Evolutionary conservation across 2,113 vertebrate genomes (phyloP).

Genomic region (Cynoglossus semilaevis): DNA sequence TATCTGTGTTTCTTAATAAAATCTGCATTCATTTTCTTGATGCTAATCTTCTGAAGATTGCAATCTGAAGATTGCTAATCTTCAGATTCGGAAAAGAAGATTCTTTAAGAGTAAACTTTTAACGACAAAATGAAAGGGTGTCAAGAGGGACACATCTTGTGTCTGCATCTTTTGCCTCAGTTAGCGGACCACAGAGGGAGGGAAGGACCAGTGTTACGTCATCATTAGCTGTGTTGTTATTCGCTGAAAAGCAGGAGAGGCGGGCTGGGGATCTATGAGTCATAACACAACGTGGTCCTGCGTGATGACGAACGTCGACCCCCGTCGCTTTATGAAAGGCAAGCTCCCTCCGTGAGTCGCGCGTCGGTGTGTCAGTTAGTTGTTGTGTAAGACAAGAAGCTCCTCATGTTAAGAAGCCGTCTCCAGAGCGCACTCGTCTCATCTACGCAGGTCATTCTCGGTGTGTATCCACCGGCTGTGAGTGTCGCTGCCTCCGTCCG

Average conservation of each 20-base stretch:
- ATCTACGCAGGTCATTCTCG: accelerated
- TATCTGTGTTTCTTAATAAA: too few relatives aligned
- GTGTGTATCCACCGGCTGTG: background rate
- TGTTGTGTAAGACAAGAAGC: background rate
- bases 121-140: too few relatives aligned
- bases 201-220: too few relatives aligned
- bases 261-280: slow-evolving; percentile 1
- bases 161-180: too few relatives aligned
- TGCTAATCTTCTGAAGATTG: too few relatives aligned
- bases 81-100: too few relatives aligned
- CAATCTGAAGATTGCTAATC: too few relatives aligned
- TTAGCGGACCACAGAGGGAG: too few relatives aligned
- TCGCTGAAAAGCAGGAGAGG: slow-evolving; percentile 20
- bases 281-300: slow-evolving; percentile 37
- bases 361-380: background rate
- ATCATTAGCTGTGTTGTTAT: slow-evolving; percentile 1
- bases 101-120: too few relatives aligned
- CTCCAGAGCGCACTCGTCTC: background rate
- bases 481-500: background rate
- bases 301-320: slow-evolving; percentile 36
- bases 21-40: too few relatives aligned
- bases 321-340: slow-evolving; percentile 65
- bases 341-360: slow-evolving; percentile 13
- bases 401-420: background rate
- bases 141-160: too few relatives aligned